phyloP scores from a whole-genome alignment of 2,888 invertebrate genomes.

The Dascillus cervinus region DNA sequence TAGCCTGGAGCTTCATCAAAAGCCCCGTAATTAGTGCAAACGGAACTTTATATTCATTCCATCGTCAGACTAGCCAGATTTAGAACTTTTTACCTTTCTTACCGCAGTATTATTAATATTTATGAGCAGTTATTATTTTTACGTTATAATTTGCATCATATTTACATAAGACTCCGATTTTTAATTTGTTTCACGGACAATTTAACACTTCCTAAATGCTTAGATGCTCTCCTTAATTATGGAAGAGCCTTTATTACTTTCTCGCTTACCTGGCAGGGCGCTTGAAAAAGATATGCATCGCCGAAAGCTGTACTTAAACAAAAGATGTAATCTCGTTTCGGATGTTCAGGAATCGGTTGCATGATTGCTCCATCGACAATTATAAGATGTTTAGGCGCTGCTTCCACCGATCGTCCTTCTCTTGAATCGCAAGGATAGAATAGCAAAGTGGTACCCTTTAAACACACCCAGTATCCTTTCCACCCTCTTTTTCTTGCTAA shows the following conservation, averaged over 20 bases:
- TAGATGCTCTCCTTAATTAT: no score
- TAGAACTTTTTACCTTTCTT: no score
- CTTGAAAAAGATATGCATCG: conserved; percentile 96
- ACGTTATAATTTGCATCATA: no score
- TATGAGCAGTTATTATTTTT: no score
- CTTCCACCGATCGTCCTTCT: conserved; percentile 83
- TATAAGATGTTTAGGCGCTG: conserved; percentile 90
- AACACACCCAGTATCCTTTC: conserved; percentile 98
- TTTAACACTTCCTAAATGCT: no score
- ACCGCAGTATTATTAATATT: no score
- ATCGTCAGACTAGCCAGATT: no score
- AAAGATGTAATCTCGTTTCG: conserved; percentile 95
- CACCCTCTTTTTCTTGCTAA: conserved; percentile 92
- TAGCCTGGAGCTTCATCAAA: conserved; percentile 24
- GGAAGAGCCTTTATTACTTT: no score
- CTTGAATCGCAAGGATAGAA: conserved; percentile 94
- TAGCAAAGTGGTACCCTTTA: conserved; percentile 92
- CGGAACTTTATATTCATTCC: conserved; percentile 9
- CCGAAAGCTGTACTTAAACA: conserved; percentile 97
- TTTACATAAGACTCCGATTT: no score
- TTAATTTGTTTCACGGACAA: no score
- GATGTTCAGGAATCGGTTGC: conserved; percentile 99
- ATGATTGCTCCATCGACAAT: conserved; percentile 95
- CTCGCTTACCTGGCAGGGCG: conserved; percentile 63
- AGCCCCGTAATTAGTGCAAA: conserved; percentile 22